Conservation (phyloP, 1,140 invertebrate genomes). For the Polyergus mexicanus region DNA sequence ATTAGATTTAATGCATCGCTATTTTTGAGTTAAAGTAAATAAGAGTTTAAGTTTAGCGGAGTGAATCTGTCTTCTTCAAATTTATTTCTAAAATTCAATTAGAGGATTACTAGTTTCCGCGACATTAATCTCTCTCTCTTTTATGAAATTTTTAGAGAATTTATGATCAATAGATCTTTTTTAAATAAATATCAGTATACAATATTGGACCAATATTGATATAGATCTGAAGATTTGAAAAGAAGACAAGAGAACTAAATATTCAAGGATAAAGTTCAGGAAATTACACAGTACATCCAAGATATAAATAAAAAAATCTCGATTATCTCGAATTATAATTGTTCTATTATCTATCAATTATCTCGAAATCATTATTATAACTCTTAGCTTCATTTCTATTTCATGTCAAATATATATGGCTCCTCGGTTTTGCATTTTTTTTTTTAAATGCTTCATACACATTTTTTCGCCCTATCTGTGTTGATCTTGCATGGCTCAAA, state of each 20-base stretch:
- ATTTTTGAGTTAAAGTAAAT: background rate
- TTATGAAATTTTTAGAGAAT: background rate
- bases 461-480: background rate
- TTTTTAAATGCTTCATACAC: background rate
- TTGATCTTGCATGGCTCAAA: background rate
- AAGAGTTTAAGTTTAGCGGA: background rate
- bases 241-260: background rate
- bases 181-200: no score
- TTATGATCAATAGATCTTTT: background rate
- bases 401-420: background rate
- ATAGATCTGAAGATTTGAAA: background rate
- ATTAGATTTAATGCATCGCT: background rate
- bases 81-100: background rate
- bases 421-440: background rate
- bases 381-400: background rate
- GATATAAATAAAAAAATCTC: background rate
- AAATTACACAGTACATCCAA: background rate
- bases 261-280: background rate
- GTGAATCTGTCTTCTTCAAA: background rate
- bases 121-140: background rate
- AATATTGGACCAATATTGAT: background rate
- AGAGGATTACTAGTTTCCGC: background rate
- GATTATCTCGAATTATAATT: constrained; percentile 8
- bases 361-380: background rate
- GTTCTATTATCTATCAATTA: background rate